Evolutionary conservation across 2,113 vertebrate genomes (phyloP), one percentile per base, ranked within the genome.

Genomic region (Rhombomys opimus): DNA sequence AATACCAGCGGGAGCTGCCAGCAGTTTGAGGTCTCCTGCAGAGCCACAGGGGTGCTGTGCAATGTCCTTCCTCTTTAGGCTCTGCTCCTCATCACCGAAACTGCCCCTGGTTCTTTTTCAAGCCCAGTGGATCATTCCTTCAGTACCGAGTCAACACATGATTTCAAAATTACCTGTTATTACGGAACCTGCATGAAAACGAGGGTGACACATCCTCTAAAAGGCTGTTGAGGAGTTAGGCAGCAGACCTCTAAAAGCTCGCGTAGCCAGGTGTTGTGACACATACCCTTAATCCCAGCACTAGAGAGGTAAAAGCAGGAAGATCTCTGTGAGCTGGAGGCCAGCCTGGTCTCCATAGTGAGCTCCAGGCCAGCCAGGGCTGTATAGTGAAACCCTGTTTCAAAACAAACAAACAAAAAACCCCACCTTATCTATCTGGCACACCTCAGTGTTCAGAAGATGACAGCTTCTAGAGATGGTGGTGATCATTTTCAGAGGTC

Each of bases 51-150:
- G 35, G 20, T 67, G 12, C 52, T 52, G 7, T 0, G 4, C 67
- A 52, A 5, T 30, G n/a, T 77, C 32, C 18, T 61, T 93, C 90
- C 38, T 96, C 52, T 23, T 41, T 67, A 23, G 30, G 52, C 63
- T 72, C 75, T n/a, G 65, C n/a, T 91, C 70, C 89, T 94, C 78
- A 90, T 91, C 57, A 78, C 46, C 65, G 75, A 87, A 85, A 59
- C 9, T 12, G 78, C 87, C 7, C 22, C 27, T 81, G n/a, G 72
- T 57, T 27, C 3, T 61, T 91, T 95, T 67, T 54, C 35, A 93
- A 63, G 65, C 23, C 94, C 17, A 89, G 52, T 30, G 41, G 57
- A 80, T 65, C 41, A 65, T 52, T 94, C 35, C 63, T 92, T 86
- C 61, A 38, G 35, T 38, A 30, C 63, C 7, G 50, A 75, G 20